Evolutionary conservation across 1,140 invertebrate genomes (phyloP), one percentile per base, ranked within the genome.

Genomic region (Leptopilina boulardi): DNA sequence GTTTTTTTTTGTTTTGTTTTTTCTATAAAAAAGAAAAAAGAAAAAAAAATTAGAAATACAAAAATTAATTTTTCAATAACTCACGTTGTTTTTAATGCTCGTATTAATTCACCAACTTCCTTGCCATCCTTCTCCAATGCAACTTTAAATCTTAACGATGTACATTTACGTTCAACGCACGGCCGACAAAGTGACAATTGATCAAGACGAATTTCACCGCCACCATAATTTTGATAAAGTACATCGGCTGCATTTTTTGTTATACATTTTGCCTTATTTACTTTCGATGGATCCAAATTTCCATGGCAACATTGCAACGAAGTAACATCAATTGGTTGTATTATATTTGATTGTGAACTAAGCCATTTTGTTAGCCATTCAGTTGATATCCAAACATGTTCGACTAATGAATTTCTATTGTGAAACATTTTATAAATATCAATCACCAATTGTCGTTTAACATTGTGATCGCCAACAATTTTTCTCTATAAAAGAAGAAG

Each of bases 111-210:
- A 6, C 73, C 85, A 10, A 90, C 84, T 83, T 87, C 88, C 72
- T 90, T 91, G 18, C 87, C 71, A 80, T 91, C 89, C 5, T 85
- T 85, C 77, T 91, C 89, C 0, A 91, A 74, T 15, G 83, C 79
- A 6, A 84, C 80, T 79, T 91, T 90, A 30, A 91, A 91, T 13
- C 86, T 85, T 15, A 89, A 77, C 54, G 81, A 82, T 74, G 89
- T 90, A 82, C 92, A 93, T 26, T 90, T 87, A 38, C 89, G 84
- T 72, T 88, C 87, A 0, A 94, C 92, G 84, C 93, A 94, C 79
- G 87, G 75, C 74, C 87, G 80, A 75, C 92, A 93, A 3, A 93
- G 75, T 51, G 86, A 89, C 73, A 87, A 85, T 59, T 89, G 77
- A 73, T 91, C 89, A 41, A 93, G 84, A 42, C 91, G 86, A 11